phyloP scores from a whole-genome alignment of 2,888 invertebrate species.

The Oxystoma pomonae region DNA sequence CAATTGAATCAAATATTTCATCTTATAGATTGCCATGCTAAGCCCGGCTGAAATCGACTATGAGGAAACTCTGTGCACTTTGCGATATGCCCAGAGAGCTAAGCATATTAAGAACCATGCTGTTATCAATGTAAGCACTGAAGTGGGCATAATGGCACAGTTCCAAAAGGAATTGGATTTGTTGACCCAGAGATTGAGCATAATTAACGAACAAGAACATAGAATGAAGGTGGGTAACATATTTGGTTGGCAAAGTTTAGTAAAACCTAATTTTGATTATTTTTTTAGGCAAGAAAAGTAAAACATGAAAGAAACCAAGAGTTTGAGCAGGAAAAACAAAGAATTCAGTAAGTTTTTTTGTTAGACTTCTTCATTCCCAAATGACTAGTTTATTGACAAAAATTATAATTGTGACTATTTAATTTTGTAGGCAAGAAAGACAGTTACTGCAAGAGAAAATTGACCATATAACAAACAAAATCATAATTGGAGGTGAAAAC shows the following conservation, averaged over 20 bases:
- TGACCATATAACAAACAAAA: constrained; percentile 85
- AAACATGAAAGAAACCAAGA: constrained; percentile 39
- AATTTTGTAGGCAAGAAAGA: constrained; percentile 63
- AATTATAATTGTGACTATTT: constrained; percentile 16
- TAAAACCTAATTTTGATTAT: constrained; percentile 10
- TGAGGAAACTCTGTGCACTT: constrained; percentile 94
- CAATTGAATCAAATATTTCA: background rate
- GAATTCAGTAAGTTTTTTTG: constrained; percentile 40
- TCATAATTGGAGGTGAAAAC: constrained; percentile 98
- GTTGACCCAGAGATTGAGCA: constrained; percentile 53
- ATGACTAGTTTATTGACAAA: background rate
- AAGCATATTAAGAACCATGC: constrained; percentile 97
- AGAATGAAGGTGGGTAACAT: background rate
- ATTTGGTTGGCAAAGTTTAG: constrained; percentile 46
- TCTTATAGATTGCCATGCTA: constrained; percentile 81
- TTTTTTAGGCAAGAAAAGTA: constrained; percentile 31
- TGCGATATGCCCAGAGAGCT: constrained; percentile 95
- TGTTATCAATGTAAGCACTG: constrained; percentile 88
- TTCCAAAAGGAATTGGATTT: constrained; percentile 97
- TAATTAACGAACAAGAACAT: constrained; percentile 18
- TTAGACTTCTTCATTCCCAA: background rate
- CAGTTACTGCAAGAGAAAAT: constrained; percentile 81
- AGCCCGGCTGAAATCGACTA: constrained; percentile 97
- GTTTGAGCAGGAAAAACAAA: constrained; percentile 41
- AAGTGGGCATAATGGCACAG: constrained; percentile 90